Base-by-base conservation (phyloP, 2,797 vertebrate species). In the Tympanoctomys barrerae region DNA sequence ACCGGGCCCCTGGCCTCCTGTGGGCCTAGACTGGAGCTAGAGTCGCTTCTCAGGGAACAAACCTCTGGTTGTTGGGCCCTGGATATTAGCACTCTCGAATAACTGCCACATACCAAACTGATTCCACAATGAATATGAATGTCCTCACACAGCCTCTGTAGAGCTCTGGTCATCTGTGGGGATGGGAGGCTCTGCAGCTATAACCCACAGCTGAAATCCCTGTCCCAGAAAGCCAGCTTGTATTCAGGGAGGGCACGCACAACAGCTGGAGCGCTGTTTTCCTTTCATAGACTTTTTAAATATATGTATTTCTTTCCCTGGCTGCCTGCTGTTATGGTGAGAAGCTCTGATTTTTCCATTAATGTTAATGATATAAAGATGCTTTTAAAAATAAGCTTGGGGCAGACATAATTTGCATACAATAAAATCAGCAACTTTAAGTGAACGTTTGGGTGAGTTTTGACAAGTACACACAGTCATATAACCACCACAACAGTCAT, bases 321-420 rank as follows among this genome's bases (percentile, higher is more conserved):
- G 75, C 57, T 71, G 66, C 73, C 80, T 54, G 81, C 61, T 81
- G 31, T 86, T 73, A 75, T 81, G 66, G n/a, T 73, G 64, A 80
- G 42, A 66, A 85, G 24, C 31, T 7, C 36, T 66, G 73, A n/a
- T 89, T 89, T 81, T 78, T 83, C 80, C 93, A 86, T 82, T 78
- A 87, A 64, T 22, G 36, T 36, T 70, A 70, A 90, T 78, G 31
- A 85, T 66, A 85, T 10, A 78, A 93, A 78, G 73, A 80, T 83
- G 54, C 81, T 86, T 81, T 87, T 52, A 89, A 91, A 95, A 92
- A 86, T 93, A 79, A 71, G 59, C 61, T 91, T 91, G 89, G 39
- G 19, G 89, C 39, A 11, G 24, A 46, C 36, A 71, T 81, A 78
- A 91, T 36, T 89, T 91, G 78, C 70, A 91, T 84, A 64, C 54